Evolutionary conservation across 2,113 vertebrate genomes (phyloP).

Genomic region (Trachemys scripta): DNA sequence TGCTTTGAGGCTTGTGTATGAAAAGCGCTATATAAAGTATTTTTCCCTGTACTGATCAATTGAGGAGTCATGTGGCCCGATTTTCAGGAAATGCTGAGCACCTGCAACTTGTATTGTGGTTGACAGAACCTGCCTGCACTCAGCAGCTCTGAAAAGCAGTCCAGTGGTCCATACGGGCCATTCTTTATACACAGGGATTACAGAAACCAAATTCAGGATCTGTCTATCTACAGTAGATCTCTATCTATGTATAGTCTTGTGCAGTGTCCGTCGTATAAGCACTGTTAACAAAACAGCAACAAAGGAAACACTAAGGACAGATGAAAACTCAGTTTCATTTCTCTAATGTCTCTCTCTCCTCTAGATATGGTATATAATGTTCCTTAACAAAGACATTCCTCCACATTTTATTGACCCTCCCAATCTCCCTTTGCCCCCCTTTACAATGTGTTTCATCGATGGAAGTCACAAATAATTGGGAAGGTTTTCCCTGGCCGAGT

Average conservation of each 20-base stretch:
- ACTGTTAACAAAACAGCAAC: background rate
- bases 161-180: background rate
- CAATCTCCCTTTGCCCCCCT: background rate
- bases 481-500: constrained; percentile 18
- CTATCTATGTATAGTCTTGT: background rate
- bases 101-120: too few relatives aligned
- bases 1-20: background rate
- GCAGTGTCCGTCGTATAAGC: background rate
- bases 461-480: background rate
- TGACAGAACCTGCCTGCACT: background rate
- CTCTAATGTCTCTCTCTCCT: background rate
- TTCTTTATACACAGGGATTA: rapidly evolving
- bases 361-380: background rate
- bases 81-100: too few relatives aligned
- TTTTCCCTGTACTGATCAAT: background rate
- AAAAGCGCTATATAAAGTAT: background rate
- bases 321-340: background rate
- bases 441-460: background rate
- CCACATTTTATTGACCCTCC: background rate
- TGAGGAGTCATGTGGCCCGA: background rate
- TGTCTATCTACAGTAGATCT: background rate
- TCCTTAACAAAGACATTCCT: background rate
- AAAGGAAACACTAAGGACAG: background rate
- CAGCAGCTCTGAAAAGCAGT: background rate
- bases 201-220: too few relatives aligned